Evolutionary conservation across 2,113 vertebrate genomes (phyloP).

Genomic region (Hippopotamus amphibius): DNA sequence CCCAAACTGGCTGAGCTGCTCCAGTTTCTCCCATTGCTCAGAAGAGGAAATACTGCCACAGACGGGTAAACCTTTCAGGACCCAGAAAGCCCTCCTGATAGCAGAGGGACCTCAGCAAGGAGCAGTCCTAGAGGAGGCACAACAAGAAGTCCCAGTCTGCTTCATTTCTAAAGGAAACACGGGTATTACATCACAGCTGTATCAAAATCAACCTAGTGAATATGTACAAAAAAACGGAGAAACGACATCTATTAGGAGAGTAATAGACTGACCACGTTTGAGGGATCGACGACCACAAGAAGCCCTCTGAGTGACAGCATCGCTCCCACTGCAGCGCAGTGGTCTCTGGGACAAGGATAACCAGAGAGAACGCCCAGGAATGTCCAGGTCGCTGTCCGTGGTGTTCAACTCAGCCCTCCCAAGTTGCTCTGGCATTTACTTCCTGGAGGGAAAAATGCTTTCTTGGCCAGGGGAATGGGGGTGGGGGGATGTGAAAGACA

Average conservation of each 20-base stretch:
- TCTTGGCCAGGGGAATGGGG: neutral
- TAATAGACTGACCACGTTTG: neutral
- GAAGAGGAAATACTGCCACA: neutral
- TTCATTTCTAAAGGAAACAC: neutral
- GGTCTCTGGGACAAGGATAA: neutral
- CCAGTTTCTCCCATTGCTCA: neutral
- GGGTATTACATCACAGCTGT: neutral
- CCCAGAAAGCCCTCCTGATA: neutral
- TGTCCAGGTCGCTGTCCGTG: neutral
- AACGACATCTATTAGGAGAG: neutral
- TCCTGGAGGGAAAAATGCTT: neutral
- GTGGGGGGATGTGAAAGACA: neutral
- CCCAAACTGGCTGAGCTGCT: neutral
- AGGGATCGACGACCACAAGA: neutral
- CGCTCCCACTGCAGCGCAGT: neutral
- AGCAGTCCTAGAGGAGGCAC: neutral
- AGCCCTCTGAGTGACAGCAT: neutral
- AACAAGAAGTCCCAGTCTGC: neutral
- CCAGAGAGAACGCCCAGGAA: neutral
- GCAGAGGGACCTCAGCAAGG: neutral
- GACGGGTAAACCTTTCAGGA: neutral
- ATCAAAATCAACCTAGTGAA: neutral
- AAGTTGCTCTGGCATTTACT: neutral
- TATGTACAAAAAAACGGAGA: neutral
- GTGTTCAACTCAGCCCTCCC: neutral